Base-by-base conservation (phyloP, 2,113 vertebrate species). In the Coptodon rendalli region DNA sequence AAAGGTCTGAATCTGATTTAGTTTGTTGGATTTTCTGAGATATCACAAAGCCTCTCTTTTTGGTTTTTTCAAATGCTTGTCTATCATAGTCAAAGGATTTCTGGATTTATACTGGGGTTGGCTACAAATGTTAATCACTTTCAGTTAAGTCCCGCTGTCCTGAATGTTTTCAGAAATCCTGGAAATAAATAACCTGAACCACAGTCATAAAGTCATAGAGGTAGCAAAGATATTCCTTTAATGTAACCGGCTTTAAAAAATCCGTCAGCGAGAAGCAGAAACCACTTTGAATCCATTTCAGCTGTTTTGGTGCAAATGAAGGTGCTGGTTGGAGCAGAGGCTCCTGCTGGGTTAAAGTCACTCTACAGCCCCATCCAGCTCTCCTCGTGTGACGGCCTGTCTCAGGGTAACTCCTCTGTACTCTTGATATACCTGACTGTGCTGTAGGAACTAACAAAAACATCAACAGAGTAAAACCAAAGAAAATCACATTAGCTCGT, bases 371-470 rank as follows among this genome's bases (percentile, higher is more conserved):
- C 40, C 24, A 16, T 5, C 68, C 40, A 19, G 24, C 14, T 76
- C 14, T 76, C 2, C 2, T 48, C 1, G 6, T 48, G 68, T 48
- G 9, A 0, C 1, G 0, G 13, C 3, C 40, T 17, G 38, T 73
- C 8, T 73, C 2, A 24, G 22, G 40, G 24, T 9, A 45, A 43
- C 68, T 48, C 22, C 38, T 73, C 40, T 24, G 9, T 17, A 48
- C 40, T 17, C 13, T 27, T 22, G 38, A 43, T 43, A 43, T 24
- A 68, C 1, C 19, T 40, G 63, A 66, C 10, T 68, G 36, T 38
- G 63, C 63, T 68, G 34, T 19, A 22, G 34, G 1, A 12, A 40
- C 63, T 4, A 68, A 68, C 34, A 40, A 68, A 40, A 22, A 66
- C 34, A 66, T 31, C 36, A 36, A 19, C 61, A 66, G 4, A 68